phyloP scores from a whole-genome alignment of 1,140 invertebrate species.

The Schlechtendalia chinensis region DNA sequence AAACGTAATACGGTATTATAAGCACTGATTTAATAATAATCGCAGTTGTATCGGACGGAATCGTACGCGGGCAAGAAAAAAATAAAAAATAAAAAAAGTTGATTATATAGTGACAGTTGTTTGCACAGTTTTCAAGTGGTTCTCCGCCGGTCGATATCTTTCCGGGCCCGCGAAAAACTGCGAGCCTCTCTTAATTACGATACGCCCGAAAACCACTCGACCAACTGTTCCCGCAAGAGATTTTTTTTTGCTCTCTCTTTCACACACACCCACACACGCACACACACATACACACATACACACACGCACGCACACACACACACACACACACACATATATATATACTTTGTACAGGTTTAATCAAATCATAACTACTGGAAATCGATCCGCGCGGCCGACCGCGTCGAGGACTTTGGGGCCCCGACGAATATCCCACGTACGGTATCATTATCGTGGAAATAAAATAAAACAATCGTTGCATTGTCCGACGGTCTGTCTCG shows the following conservation, averaged over 20 bases:
- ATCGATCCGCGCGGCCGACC: slow-evolving; percentile 14
- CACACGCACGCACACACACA: too few relatives aligned
- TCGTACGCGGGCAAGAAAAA: too few relatives aligned
- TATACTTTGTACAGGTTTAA: slow-evolving; percentile 6
- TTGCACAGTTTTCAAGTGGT: slow-evolving; percentile 25
- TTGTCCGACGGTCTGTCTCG: slow-evolving; percentile 10
- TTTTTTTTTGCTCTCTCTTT: neutral
- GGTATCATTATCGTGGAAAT: slow-evolving; percentile 31
- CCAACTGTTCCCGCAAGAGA: slow-evolving; percentile 32
- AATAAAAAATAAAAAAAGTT: too few relatives aligned
- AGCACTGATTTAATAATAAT: neutral
- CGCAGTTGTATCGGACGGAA: neutral
- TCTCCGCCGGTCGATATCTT: neutral
- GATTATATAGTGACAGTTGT: slow-evolving; percentile 38
- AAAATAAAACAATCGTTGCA: slow-evolving; percentile 2
- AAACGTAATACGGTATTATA: neutral
- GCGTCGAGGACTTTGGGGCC: slow-evolving; percentile 31
- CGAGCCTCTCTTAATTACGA: slow-evolving; percentile 18
- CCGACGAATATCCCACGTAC: slow-evolving; percentile 3
- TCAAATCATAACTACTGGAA: slow-evolving; percentile 34
- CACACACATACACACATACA: too few relatives aligned
- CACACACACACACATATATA: too few relatives aligned
- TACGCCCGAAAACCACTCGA: slow-evolving; percentile 33
- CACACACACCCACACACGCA: neutral
- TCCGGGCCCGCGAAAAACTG: slow-evolving; percentile 13